phyloP scores from a whole-genome alignment of 2,113 vertebrate species.

The Lepus americanus region DNA sequence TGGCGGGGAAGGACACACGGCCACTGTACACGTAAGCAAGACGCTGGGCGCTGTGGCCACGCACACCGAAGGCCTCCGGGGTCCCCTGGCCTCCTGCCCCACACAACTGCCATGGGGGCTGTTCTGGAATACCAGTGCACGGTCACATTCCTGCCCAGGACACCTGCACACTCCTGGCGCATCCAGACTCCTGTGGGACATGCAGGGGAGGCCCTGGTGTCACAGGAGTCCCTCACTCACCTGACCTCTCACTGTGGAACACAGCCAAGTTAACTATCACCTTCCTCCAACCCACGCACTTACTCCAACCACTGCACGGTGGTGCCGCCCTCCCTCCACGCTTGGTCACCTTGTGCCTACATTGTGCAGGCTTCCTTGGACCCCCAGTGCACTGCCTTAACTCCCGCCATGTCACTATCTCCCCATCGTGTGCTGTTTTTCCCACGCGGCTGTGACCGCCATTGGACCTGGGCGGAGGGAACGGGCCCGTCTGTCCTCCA shows the following conservation, averaged over 20 bases:
- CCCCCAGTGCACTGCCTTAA: background rate
- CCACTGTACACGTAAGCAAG: background rate
- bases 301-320: background rate
- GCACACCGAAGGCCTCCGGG: background rate
- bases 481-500: background rate
- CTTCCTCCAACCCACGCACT: background rate
- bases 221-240: rapidly evolving
- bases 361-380: background rate
- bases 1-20: constrained; percentile 74
- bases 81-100: background rate
- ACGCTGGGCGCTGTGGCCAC: rapidly evolving
- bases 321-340: background rate
- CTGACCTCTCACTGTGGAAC: background rate
- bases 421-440: background rate
- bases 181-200: background rate
- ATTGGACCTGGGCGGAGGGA: background rate
- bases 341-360: no score
- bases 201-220: background rate
- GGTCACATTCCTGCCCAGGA: background rate
- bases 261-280: background rate
- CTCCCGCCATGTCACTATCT: background rate
- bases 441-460: background rate
- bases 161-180: background rate
- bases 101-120: rapidly evolving
- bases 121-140: background rate